Evolutionary conservation across 2,797 vertebrate species (phyloP).

Genomic region (Clangula hyemalis): DNA sequence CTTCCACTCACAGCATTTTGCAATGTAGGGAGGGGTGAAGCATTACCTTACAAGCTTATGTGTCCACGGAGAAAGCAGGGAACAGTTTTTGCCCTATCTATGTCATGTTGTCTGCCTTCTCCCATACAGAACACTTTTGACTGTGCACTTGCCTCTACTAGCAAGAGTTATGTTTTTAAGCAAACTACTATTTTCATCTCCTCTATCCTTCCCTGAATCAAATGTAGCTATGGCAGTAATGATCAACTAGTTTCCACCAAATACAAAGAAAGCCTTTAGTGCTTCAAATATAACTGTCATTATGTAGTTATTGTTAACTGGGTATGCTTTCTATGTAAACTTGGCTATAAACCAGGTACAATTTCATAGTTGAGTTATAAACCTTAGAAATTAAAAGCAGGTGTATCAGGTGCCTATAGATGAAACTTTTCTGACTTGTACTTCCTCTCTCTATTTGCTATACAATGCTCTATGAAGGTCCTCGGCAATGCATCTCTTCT

Average conservation of each 20-base stretch:
- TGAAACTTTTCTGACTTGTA: neutral
- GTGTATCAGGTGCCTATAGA: neutral
- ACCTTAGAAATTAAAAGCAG: neutral
- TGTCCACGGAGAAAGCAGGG: neutral
- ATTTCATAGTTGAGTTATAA: neutral
- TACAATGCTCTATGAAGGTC: neutral
- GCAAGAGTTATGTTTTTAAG: neutral
- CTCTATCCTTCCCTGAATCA: neutral
- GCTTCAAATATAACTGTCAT: neutral
- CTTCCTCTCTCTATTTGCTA: neutral
- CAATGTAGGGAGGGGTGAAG: neutral
- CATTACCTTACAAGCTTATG: neutral
- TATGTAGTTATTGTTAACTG: neutral
- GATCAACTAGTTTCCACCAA: neutral
- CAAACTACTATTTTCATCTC: neutral
- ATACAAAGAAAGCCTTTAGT: neutral
- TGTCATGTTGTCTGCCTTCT: neutral
- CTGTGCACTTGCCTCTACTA: neutral
- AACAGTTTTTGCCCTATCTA: neutral
- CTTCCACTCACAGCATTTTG: neutral
- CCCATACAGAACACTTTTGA: neutral
- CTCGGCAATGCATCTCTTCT: neutral
- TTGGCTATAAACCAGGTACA: neutral
- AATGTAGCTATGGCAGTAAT: neutral
- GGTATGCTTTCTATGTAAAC: neutral